phyloP scores from a whole-genome alignment of 2,888 invertebrate species.

The Ichneumon xanthorius region DNA sequence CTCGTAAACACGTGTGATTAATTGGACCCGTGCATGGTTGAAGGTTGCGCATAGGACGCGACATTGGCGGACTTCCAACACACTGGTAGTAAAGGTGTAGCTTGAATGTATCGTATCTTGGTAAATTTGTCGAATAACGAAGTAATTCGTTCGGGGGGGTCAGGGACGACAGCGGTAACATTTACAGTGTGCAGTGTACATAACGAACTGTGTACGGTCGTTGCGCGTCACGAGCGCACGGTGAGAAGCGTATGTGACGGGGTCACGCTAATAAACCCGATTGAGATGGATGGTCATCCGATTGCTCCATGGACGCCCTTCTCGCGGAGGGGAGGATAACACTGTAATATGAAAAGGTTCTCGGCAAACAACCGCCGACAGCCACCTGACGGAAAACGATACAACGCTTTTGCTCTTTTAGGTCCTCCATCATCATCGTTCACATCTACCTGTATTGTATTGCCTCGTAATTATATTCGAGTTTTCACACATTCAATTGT shows the following conservation, averaged over 20 bases:
- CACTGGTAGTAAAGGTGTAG: neutral
- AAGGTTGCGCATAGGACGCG: neutral
- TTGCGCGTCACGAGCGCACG: slow-evolving; percentile 8
- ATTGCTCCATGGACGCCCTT: slow-evolving; percentile 45
- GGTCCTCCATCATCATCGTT: neutral
- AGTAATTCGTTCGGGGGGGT: slow-evolving; percentile 1
- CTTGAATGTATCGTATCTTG: neutral
- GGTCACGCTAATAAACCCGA: slow-evolving; percentile 59
- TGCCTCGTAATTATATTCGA: too few species aligned
- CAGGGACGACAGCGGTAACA: slow-evolving; percentile 6
- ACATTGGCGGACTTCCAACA: slow-evolving; percentile 11
- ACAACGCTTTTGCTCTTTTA: slow-evolving; percentile 1
- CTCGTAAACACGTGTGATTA: neutral
- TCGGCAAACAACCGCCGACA: slow-evolving; percentile 20
- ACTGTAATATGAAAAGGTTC: slow-evolving; percentile 42
- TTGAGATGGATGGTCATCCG: slow-evolving; percentile 62
- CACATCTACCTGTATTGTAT: neutral
- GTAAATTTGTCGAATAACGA: slow-evolving; percentile 9
- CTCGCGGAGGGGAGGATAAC: slow-evolving; percentile 2
- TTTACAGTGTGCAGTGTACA: slow-evolving; percentile 19
- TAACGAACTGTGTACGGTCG: slow-evolving; percentile 28
- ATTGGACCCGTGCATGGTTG: neutral
- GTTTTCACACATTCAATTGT: neutral
- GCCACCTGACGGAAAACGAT: slow-evolving; percentile 10
- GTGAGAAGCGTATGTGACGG: slow-evolving; percentile 15